Base-by-base conservation (phyloP, 2,888 invertebrate genomes). In the Aquatica leii region DNA sequence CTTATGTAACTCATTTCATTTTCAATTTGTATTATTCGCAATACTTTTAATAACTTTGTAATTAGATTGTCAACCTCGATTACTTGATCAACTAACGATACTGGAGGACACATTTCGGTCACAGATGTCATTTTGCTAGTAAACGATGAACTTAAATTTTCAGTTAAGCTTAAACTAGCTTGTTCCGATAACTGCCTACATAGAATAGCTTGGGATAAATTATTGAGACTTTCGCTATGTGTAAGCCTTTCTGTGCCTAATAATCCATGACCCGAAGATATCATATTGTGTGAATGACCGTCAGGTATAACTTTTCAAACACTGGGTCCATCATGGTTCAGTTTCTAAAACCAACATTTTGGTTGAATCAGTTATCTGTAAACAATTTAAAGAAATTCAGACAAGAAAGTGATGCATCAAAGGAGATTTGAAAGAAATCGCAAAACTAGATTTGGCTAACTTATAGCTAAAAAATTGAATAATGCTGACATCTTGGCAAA, bases 241-340 rank as follows among this genome's bases (percentile, higher is more conserved):
- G 78, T 76, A 53, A 81, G 59, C 55, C 79, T 73, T 11, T 73
- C 58, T 18, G 80, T 77, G 63, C 75, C 77, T 46, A 85, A 81
- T 74, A 85, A 78, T 73, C 85, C 82, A 71, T 87, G 86, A 54
- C 85, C 83, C 46, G 88, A 88, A 56, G 88, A 89, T 18, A 89
- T 84, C 85, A 88, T 86, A 76, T 89, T 89, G 71, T 88, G 88
- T 4, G 88, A 86, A 76, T 88, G 87, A 11, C 87, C 87, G 73
- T 89, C 89, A 0, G 86, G 87, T 66, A 88, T 81, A 24, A 86
- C 82, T 14, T 88, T 78, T 89, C 89, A 63, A 87, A 73, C 21
- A 88, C 92, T 55, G 90, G 91, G 74, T 92, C 92, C 84, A 92
- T 92, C 86, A 92, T 91, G 92, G 92, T 75, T 92, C 92, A 0